Conservation (phyloP, 2,797 vertebrate species). For the Lithobates sylvaticus region DNA sequence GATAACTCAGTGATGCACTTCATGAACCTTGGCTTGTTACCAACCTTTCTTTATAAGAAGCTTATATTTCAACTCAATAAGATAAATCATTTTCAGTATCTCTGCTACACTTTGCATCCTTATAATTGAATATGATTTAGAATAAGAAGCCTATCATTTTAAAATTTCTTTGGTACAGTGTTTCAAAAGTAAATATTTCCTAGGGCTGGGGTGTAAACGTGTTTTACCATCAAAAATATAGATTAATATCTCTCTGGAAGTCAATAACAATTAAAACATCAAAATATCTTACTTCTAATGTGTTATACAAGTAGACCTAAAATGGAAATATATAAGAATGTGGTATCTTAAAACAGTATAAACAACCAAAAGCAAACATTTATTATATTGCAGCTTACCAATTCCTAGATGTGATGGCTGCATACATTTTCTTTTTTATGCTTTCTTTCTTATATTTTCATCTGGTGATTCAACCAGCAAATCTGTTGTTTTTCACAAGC, state of each 20-base stretch:
- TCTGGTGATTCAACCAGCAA: no score
- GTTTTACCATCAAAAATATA: background rate
- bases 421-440: no score
- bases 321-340: no score
- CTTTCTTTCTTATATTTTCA: no score
- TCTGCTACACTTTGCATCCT: background rate
- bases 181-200: background rate
- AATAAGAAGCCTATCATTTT: background rate
- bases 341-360: no score
- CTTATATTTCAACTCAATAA: background rate
- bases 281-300: no score
- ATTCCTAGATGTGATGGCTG: no score
- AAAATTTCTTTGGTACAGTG: background rate
- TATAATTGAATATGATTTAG: background rate
- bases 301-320: no score
- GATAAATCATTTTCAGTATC: background rate
- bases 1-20: slow-evolving; percentile 5
- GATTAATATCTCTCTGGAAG: background rate
- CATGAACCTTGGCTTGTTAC: slow-evolving; percentile 21
- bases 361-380: no score
- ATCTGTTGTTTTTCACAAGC: no score
- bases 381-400: no score
- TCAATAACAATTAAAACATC: background rate
- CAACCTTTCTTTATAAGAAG: background rate
- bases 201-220: background rate